Conservation (phyloP, 2,113 vertebrate genomes). For the Pristiophorus japonicus region DNA sequence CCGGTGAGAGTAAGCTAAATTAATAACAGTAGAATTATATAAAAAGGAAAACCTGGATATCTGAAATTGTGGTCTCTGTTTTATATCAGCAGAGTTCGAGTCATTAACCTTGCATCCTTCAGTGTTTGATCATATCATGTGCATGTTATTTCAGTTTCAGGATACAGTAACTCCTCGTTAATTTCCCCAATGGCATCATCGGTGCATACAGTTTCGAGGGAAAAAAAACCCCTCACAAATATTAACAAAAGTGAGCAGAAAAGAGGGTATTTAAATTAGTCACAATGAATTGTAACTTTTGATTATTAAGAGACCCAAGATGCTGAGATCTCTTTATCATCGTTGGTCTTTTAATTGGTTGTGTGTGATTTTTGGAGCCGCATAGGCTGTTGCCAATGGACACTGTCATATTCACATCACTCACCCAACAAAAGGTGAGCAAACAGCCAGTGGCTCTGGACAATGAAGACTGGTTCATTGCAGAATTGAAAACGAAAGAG, state of each 20-base stretch:
- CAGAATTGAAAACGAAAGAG: neutral
- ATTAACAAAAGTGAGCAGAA: neutral
- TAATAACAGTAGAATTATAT: neutral
- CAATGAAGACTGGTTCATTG: neutral
- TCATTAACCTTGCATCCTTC: neutral
- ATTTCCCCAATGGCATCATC: neutral
- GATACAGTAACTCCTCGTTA: neutral
- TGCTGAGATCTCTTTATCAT: neutral
- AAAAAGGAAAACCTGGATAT: neutral
- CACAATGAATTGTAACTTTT: neutral
- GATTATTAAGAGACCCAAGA: neutral
- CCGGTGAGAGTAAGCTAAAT: neutral
- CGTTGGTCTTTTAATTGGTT: neutral
- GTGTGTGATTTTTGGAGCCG: neutral
- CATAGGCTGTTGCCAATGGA: constrained; percentile 14
- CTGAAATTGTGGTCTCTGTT: neutral
- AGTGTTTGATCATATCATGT: neutral
- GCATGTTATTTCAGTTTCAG: neutral
- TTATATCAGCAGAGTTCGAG: neutral
- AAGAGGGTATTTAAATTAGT: neutral
- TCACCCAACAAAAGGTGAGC: neutral
- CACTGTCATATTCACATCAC: neutral
- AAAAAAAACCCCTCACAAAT: neutral
- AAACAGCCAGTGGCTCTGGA: neutral
- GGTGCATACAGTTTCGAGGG: neutral